Conservation (phyloP, 2,113 vertebrate species). For the Regulus satrapa region DNA sequence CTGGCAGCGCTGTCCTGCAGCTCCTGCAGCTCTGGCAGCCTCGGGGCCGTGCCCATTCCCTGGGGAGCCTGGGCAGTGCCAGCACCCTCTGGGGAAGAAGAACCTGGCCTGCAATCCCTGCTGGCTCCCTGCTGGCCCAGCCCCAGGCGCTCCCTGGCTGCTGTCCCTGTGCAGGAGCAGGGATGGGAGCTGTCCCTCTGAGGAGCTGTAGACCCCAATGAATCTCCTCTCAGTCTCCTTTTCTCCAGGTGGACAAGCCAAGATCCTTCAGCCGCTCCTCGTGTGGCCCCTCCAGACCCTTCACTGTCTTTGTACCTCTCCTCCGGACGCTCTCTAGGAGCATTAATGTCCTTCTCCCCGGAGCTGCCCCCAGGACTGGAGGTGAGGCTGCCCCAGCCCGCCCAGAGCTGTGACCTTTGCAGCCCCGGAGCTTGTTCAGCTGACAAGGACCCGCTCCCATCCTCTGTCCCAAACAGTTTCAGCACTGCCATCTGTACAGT, state of each 20-base stretch:
- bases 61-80: neutral
- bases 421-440: neutral
- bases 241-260: neutral
- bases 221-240: neutral
- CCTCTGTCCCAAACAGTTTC: neutral
- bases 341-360: neutral
- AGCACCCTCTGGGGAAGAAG: neutral
- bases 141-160: rapidly evolving
- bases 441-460: neutral
- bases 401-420: neutral
- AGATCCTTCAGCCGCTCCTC: rapidly evolving
- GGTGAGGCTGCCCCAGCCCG: neutral
- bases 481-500: neutral
- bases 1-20: neutral
- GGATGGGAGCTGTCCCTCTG: neutral
- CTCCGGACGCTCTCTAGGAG: neutral
- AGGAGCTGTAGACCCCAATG: neutral
- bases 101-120: neutral
- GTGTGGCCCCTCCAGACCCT: neutral
- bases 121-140: neutral
- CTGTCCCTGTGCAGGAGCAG: neutral
- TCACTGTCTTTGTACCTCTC: neutral
- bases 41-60: neutral
- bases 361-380: neutral
- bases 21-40: neutral